These are phyloP conservation scores for Oscheius sp. DNA, from an alignment of 1,140 invertebrate species.

Conservation along the genomic window DNA sequence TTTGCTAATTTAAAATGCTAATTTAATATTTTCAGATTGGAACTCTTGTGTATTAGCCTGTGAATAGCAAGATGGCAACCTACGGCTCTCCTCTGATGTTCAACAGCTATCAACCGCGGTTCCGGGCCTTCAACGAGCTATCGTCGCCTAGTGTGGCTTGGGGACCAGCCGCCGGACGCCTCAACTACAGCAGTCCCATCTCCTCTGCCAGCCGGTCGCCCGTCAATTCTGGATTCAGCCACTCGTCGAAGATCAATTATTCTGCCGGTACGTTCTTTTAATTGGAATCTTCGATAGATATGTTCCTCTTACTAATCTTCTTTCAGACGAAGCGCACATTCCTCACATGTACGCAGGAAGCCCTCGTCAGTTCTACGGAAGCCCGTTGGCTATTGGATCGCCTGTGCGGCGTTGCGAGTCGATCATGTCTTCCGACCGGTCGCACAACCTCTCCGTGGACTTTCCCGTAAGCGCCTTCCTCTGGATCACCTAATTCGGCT, in stretches of 20 bases:
- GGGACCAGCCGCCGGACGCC: neutral
- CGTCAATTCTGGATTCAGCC: neutral
- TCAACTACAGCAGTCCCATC: neutral
- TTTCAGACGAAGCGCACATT: no score
- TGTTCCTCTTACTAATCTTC: neutral
- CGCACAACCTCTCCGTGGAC: neutral
- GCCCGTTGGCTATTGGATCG: neutral
- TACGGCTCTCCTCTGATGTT: no score
- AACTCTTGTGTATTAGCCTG: no score
- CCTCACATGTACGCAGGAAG: neutral
- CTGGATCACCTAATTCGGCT: neutral
- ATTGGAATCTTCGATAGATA: neutral
- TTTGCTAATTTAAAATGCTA: no score
- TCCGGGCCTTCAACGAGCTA: no score
- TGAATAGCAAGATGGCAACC: no score
- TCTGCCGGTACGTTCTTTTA: no score
- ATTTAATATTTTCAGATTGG: no score
- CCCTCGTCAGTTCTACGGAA: neutral
- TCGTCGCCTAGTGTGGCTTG: no score
- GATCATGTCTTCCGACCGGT: neutral
- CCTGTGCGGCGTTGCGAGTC: neutral
- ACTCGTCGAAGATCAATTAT: no score
- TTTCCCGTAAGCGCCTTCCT: neutral
- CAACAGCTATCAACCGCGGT: no score
- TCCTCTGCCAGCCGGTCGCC: neutral